Evolutionary conservation across 1,140 invertebrate species (phyloP).

Genomic region (Drosophila repleta): DNA sequence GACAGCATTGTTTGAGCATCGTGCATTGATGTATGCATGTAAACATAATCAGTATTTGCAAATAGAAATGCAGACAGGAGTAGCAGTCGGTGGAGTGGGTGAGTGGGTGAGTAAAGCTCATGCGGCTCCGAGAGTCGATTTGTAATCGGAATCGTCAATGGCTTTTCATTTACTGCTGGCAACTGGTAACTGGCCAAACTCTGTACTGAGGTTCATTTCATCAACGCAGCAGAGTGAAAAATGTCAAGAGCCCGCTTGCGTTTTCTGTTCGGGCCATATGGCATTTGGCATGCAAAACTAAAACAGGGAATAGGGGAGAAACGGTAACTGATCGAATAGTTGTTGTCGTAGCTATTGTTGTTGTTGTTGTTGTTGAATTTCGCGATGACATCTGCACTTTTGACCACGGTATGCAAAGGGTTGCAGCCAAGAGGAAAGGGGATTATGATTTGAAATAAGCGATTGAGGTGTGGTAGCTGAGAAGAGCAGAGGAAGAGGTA

Average conservation of each 20-base stretch:
- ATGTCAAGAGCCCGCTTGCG: conserved; percentile 10
- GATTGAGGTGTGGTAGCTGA: conserved; percentile 6
- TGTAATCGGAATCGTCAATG: conserved; percentile 48
- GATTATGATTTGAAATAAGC: too few relatives aligned
- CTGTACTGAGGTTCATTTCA: conserved; percentile 5
- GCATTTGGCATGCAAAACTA: conserved; percentile 35
- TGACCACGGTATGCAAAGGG: background rate
- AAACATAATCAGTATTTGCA: conserved; percentile 83
- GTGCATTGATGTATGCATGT: conserved; percentile 71
- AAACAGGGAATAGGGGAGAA: background rate
- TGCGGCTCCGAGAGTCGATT: conserved; percentile 9
- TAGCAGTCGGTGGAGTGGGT: too few relatives aligned
- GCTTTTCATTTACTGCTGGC: conserved; percentile 23
- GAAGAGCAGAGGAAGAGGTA: too few relatives aligned
- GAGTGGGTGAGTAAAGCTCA: background rate
- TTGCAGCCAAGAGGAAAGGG: background rate
- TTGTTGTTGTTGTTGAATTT: conserved; percentile 4
- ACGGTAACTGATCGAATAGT: conserved; percentile 28
- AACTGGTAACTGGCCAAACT: conserved; percentile 16
- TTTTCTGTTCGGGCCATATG: conserved; percentile 9
- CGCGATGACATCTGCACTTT: conserved; percentile 33
- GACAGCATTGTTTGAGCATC: conserved; percentile 66
- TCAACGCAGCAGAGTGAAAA: conserved; percentile 5
- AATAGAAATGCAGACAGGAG: conserved; percentile 65
- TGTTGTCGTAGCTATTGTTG: background rate